These are phyloP conservation scores for Jordanella pulchra DNA, from an alignment of 2,797 vertebrate species.

Conservation along the genomic window DNA sequence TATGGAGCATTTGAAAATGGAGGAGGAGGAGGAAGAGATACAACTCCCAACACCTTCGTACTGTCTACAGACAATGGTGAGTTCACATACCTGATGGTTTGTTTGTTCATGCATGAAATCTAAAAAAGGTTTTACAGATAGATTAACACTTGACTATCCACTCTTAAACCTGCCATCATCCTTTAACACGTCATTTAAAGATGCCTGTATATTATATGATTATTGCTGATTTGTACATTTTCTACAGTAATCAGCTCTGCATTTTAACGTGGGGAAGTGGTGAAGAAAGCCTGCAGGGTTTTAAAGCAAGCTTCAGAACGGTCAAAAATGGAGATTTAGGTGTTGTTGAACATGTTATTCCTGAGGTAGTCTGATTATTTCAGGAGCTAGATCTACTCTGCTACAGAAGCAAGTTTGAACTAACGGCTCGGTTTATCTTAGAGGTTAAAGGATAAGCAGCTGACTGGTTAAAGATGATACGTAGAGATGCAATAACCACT, in stretches of 20 bases:
- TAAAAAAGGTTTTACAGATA: not conserved
- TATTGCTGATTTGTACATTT: not conserved
- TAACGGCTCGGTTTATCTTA: not conserved
- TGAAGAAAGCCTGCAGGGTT: not conserved
- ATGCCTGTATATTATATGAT: not conserved
- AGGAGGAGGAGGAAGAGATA: slow-evolving; percentile 81
- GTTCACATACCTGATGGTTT: slow-evolving; percentile 29
- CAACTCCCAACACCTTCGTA: slow-evolving; percentile 89
- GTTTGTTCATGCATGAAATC: not conserved
- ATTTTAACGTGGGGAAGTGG: not conserved
- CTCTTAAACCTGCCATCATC: not conserved
- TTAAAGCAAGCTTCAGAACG: not conserved
- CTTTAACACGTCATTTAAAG: too few relatives aligned
- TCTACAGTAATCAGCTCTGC: not conserved
- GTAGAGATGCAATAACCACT: not conserved
- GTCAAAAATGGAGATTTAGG: not conserved
- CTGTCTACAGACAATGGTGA: slow-evolving; percentile 91
- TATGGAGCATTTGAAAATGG: slow-evolving; percentile 95
- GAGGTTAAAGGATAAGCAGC: not conserved
- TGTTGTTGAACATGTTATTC: not conserved
- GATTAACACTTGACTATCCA: not conserved
- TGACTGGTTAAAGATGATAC: not conserved
- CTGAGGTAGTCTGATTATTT: too few relatives aligned
- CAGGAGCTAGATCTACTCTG: too few relatives aligned
- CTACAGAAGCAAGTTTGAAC: not conserved